Percentiles rank a stretch among this genome's conserved stretches.
These are phyloP conservation scores for Aplocera efformata DNA, from an alignment of 2,888 invertebrate genomes.

Conservation along the genomic window DNA sequence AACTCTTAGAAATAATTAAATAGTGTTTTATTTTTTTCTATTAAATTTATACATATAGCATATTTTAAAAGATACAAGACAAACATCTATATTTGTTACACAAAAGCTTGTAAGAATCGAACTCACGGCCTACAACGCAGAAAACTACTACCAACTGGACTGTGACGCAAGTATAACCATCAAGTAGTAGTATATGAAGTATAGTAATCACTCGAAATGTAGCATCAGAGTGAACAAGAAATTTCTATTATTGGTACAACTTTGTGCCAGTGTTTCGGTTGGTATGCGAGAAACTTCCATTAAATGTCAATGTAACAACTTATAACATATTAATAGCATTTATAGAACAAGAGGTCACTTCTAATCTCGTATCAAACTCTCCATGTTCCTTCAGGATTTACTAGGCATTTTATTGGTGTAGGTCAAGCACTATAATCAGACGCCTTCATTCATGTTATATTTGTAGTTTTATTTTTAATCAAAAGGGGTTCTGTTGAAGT, in stretches of 20 bases:
- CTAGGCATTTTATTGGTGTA: not conserved
- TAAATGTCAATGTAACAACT: conserved; percentile 32
- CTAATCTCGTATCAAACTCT: not conserved
- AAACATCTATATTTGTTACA: too few species aligned
- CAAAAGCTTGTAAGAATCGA: too few species aligned
- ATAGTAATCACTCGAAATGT: not conserved
- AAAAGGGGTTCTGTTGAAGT: too few species aligned
- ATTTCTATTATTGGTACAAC: conserved; percentile 45
- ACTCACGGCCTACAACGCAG: too few species aligned
- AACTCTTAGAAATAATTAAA: too few species aligned
- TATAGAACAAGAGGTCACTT: conserved; percentile 13
- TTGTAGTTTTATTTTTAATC: too few species aligned
- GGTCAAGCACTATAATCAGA: not conserved
- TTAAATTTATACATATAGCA: too few species aligned
- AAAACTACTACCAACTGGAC: too few species aligned
- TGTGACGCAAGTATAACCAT: too few species aligned
- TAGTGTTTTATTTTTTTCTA: too few species aligned
- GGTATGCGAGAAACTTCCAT: conserved; percentile 36
- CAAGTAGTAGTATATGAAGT: too few species aligned
- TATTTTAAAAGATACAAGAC: too few species aligned
- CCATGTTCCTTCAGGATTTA: not conserved
- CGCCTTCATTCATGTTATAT: not conserved
- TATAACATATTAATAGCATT: conserved; percentile 37
- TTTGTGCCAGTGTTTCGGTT: conserved; percentile 35
- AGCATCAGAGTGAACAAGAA: conserved; percentile 34